phyloP scores from a whole-genome alignment of 2,113 vertebrate species.

The Dipodomys stephensi region DNA sequence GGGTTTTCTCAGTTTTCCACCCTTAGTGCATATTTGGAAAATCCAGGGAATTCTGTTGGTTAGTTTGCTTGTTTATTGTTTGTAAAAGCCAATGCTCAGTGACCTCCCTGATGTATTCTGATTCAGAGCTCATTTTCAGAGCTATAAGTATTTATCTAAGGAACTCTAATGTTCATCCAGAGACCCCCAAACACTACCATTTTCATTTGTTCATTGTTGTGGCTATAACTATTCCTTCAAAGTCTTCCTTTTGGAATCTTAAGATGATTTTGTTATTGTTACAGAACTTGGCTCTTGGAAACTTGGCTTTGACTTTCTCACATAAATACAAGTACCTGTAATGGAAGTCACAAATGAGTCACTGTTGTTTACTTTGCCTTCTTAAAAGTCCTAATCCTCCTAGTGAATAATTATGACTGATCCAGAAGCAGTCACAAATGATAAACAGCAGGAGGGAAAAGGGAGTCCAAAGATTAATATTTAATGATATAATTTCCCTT shows the following conservation, averaged over 20 bases:
- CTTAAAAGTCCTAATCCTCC: background rate
- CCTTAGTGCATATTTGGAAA: background rate
- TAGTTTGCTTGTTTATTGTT: background rate
- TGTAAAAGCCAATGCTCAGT: background rate
- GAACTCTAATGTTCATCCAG: background rate
- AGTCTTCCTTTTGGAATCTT: constrained; percentile 19
- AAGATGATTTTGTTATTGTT: constrained; percentile 39
- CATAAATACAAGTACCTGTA: background rate
- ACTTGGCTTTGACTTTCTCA: constrained; percentile 16
- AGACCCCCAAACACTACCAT: background rate
- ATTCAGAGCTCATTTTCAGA: background rate
- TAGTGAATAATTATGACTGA: background rate
- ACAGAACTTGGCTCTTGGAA: constrained; percentile 55
- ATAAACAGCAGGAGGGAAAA: background rate
- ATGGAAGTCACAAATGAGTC: background rate
- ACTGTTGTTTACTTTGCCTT: background rate
- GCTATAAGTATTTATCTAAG: too few relatives aligned
- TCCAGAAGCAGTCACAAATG: background rate
- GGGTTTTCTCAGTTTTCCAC: background rate
- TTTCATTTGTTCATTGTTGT: constrained; percentile 20
- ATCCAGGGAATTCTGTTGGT: background rate
- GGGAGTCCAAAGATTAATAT: background rate
- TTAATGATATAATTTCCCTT: background rate
- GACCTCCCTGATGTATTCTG: background rate
- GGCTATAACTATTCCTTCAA: background rate